Evolutionary conservation across 1,140 invertebrate species (phyloP), one percentile per base, ranked within the genome.

Genomic region (Aphelenchoides avenae): DNA sequence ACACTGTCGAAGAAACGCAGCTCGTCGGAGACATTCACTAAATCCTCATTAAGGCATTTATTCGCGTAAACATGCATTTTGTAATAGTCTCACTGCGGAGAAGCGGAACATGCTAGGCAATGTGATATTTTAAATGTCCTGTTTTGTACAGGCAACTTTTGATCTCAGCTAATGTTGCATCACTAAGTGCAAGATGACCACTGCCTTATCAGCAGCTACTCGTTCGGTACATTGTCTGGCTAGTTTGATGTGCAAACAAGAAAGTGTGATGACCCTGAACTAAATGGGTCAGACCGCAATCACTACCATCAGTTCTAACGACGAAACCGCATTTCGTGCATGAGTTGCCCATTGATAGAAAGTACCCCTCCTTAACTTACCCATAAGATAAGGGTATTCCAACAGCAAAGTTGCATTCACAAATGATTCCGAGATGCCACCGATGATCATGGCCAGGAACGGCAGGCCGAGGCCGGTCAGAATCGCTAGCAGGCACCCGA

Each of bases 401-500:
- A 11, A 34, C 49, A 26, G 27, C 27, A 41, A 57, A 53, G 61
- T 64, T 13, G 52, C 52, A 55, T 64, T 69, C 24, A 66, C 54
- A 48, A 66, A 66, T 26, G 64, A 33, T 22, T 57, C 11, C 9
- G 41, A 40, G 7, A 58, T 46, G 24, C 48, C 33, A 39, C 69
- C 69, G 20, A 73, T 49, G 15, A 71, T 60, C 22, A 69, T 48
- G 34, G 57, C 36, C 37, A 71, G 46, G 15, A 70, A 59, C 9
- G 69, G 69, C 13, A 61, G 33, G 7, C 54, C 43, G 13, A 58
- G 15, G 15, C 69, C 69, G 4, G 61, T 68, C 1, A 42, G 18
- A 20, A 61, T 31, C n/a, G 69, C 48, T 13, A 64, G 52, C 5
- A 39, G 1, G n/a, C 40, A 36, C 13, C 69, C 69, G 24, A 71